These are phyloP conservation scores for Parelbella ahira DNA, from an alignment of 2,888 invertebrate genomes.

Conservation along the genomic window DNA sequence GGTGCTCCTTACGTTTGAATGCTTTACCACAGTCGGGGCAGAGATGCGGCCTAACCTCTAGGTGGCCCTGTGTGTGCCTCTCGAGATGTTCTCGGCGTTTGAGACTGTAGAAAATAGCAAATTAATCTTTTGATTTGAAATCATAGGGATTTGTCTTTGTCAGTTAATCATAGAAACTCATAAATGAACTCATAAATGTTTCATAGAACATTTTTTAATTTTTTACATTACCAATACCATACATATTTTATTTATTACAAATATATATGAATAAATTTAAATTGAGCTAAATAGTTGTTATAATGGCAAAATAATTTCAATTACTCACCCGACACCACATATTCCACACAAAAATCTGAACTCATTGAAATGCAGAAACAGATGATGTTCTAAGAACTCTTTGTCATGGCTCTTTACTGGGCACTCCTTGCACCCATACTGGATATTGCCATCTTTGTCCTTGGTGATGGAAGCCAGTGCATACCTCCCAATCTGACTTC, in stretches of 20 bases:
- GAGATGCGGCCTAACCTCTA: slow-evolving; percentile 86
- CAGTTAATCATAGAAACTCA: no score
- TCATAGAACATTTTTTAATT: no score
- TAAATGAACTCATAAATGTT: no score
- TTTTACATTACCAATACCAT: no score
- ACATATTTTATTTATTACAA: no score
- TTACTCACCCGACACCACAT: slow-evolving; percentile 84
- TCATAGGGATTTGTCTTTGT: no score
- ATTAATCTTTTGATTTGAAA: no score
- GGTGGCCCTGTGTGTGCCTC: slow-evolving; percentile 87
- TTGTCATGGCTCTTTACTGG: slow-evolving; percentile 87
- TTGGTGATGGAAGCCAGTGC: slow-evolving; percentile 87
- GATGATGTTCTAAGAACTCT: slow-evolving; percentile 85
- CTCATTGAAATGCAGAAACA: slow-evolving; percentile 87
- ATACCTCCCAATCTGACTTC: slow-evolving; percentile 81
- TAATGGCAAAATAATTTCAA: no score
- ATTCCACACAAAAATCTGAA: slow-evolving; percentile 87
- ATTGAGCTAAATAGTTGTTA: no score
- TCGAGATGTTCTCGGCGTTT: slow-evolving; percentile 89
- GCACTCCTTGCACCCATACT: slow-evolving; percentile 89
- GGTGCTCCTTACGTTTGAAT: slow-evolving; percentile 90
- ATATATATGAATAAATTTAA: no score
- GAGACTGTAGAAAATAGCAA: slow-evolving; percentile 69
- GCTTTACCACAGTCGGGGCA: slow-evolving; percentile 88
- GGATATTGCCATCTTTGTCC: slow-evolving; percentile 83